Evolutionary conservation across 2,113 vertebrate genomes (phyloP).

Genomic region (Pongo abelii): DNA sequence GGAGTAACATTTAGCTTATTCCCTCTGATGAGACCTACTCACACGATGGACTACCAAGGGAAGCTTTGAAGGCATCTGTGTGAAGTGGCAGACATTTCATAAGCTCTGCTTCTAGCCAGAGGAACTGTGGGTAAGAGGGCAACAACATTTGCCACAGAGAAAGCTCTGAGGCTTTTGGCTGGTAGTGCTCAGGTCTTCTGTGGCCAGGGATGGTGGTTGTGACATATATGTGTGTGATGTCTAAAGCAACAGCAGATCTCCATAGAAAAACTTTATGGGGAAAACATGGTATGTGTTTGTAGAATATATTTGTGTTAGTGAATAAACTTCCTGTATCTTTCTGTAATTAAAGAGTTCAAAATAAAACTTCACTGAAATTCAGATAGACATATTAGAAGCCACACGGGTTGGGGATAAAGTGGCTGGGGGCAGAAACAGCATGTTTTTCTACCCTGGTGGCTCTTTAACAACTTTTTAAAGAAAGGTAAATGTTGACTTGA

Average conservation of each 20-base stretch:
- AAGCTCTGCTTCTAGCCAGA: background rate
- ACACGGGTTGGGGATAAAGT: background rate
- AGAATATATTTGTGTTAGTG: background rate
- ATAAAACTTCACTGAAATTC: background rate
- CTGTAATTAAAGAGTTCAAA: background rate
- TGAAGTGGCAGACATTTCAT: background rate
- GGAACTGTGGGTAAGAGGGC: too few relatives aligned
- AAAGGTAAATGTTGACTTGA: background rate
- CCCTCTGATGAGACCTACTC: background rate
- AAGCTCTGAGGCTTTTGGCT: background rate
- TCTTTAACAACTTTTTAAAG: background rate
- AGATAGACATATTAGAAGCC: background rate
- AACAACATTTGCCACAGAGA: background rate
- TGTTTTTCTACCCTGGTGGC: background rate
- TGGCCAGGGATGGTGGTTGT: background rate
- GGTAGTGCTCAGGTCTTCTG: background rate
- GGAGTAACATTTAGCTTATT: constrained; percentile 46
- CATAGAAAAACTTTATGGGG: background rate
- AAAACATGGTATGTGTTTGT: background rate
- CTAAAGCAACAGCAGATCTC: background rate
- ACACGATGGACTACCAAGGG: accelerated
- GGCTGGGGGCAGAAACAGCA: background rate
- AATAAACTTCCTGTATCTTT: background rate
- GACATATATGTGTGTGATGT: background rate
- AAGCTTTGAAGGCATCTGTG: background rate